These are phyloP conservation scores for Halcyon smyrnensis DNA, from an alignment of 2,797 vertebrate species.

Conservation along the genomic window DNA sequence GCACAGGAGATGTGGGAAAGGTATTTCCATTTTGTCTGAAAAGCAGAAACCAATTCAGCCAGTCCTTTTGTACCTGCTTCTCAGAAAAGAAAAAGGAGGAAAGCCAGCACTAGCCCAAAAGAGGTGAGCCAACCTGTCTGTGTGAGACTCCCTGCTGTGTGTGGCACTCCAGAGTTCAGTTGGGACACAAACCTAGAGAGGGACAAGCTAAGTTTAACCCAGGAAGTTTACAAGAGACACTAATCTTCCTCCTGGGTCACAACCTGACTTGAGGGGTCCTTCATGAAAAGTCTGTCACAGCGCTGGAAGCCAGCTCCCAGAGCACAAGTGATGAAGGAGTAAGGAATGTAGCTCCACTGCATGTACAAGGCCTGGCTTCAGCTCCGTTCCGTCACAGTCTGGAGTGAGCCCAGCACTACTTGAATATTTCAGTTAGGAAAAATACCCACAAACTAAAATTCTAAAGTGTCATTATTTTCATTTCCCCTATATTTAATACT, in stretches of 20 bases:
- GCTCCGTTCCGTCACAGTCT: not conserved
- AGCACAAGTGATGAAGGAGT: not conserved
- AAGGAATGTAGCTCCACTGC: not conserved
- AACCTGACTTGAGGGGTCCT: not conserved
- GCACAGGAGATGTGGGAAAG: not conserved
- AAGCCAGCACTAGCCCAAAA: not conserved
- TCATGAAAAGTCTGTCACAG: not conserved
- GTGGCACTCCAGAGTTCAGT: not conserved
- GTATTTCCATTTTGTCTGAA: not conserved
- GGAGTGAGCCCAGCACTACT: not conserved
- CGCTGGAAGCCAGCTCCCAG: not conserved
- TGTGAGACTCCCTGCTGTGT: not conserved
- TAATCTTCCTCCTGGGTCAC: not conserved
- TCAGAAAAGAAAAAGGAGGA: not conserved
- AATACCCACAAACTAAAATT: not conserved
- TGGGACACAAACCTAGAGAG: not conserved
- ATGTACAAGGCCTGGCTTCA: accelerated
- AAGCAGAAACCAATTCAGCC: not conserved
- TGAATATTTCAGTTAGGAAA: not conserved
- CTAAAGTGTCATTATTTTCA: not conserved
- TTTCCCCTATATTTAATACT: not conserved
- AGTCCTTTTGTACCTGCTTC: not conserved
- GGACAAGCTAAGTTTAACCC: not conserved
- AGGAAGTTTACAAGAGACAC: not conserved
- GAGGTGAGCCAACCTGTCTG: not conserved